Percentiles rank a stretch among this genome's conserved stretches.
Evolutionary conservation across 2,888 invertebrate genomes (phyloP).

Genomic region (Leptinotarsa tumamoca): DNA sequence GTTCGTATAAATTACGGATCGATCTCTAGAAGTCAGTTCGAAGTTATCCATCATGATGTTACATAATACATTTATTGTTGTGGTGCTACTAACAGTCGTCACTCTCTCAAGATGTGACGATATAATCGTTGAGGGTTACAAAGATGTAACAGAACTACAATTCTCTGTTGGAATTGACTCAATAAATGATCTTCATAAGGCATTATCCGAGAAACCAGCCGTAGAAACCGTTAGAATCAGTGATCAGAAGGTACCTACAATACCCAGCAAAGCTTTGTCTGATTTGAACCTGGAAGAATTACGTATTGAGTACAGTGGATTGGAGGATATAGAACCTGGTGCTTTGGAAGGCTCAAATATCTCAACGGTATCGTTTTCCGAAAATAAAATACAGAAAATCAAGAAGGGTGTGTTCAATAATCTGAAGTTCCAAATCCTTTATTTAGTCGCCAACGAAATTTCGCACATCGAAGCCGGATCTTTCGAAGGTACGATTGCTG

Average conservation of each 20-base stretch:
- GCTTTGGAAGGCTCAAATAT: neutral
- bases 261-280: conserved; percentile 1
- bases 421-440: neutral
- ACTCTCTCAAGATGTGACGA: neutral
- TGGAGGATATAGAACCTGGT: conserved; percentile 15
- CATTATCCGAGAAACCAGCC: neutral
- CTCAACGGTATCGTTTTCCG: neutral
- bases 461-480: conserved; percentile 21
- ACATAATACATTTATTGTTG: neutral
- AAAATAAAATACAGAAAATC: conserved; percentile 10
- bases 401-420: conserved; percentile 21
- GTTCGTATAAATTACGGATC: no score
- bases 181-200: neutral
- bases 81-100: neutral
- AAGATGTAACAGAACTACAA: neutral
- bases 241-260: conserved; percentile 13
- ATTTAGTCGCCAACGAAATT: conserved; percentile 2
- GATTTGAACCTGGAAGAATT: conserved; percentile 7
- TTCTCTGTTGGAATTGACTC: neutral
- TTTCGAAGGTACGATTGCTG: conserved; percentile 1
- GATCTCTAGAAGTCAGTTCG: neutral
- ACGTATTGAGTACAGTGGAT: neutral
- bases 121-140: conserved; percentile 23
- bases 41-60: neutral
- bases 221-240: conserved; percentile 9